phyloP scores from a whole-genome alignment of 2,888 invertebrate species.

The Poecilobothrus nobilitatus region DNA sequence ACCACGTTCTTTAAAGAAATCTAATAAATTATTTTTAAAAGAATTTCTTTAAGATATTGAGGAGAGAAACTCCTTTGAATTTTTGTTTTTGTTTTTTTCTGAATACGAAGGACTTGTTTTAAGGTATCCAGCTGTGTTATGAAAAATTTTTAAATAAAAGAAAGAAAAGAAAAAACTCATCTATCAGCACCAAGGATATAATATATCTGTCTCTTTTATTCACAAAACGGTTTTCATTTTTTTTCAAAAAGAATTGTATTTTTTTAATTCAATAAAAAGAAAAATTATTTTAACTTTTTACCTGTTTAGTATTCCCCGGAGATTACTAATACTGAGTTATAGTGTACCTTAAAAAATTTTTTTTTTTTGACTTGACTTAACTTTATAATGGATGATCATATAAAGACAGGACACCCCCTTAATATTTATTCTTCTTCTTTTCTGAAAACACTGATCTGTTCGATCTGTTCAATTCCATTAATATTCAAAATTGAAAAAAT shows the following conservation, averaged over 20 bases:
- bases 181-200: not conserved
- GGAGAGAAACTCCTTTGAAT: too few species aligned
- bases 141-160: not conserved
- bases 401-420: not conserved
- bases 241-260: too few species aligned
- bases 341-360: not conserved
- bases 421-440: too few species aligned
- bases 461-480: too few species aligned
- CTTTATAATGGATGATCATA: conserved; percentile 1
- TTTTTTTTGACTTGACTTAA: too few species aligned
- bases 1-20: not conserved
- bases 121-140: not conserved
- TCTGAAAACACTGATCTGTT: too few species aligned
- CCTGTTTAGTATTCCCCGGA: not conserved
- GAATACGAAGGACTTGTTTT: not conserved
- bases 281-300: too few species aligned
- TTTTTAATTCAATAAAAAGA: too few species aligned
- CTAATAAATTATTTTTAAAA: not conserved
- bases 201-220: not conserved
- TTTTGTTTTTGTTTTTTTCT: not conserved
- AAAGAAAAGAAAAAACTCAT: not conserved
- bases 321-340: not conserved
- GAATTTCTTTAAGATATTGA: not conserved
- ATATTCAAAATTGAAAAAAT: too few species aligned
- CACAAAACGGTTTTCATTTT: too few species aligned